Conservation (phyloP, 2,888 invertebrate genomes). For the Scaptodrosophila latifasciaeformis region DNA sequence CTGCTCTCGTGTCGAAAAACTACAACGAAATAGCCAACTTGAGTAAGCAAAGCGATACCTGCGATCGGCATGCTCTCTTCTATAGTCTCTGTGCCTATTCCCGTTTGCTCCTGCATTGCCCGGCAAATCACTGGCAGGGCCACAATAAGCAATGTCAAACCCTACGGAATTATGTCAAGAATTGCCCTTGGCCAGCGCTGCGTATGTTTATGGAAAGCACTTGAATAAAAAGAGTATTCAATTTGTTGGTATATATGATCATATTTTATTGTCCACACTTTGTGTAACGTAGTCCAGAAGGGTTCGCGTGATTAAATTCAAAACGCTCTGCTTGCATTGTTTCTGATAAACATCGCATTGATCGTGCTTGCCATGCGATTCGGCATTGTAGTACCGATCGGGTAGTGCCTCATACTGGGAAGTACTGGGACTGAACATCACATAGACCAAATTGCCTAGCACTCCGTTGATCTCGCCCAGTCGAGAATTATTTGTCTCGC, state of each 20-base stretch:
- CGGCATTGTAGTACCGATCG: slow-evolving; percentile 61
- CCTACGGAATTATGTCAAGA: slow-evolving; percentile 31
- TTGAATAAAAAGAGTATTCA: slow-evolving; percentile 18
- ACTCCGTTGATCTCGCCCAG: slow-evolving; percentile 77
- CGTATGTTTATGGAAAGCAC: slow-evolving; percentile 50
- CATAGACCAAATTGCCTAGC: slow-evolving; percentile 80
- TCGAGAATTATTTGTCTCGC: slow-evolving; percentile 77
- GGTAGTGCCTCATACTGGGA: slow-evolving; percentile 61
- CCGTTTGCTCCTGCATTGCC: slow-evolving; percentile 39
- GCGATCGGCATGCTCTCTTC: slow-evolving; percentile 51
- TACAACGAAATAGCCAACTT: slow-evolving; percentile 29
- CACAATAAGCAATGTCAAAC: slow-evolving; percentile 38
- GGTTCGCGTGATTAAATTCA: slow-evolving; percentile 66
- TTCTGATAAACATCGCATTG: slow-evolving; percentile 44
- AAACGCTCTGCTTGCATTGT: slow-evolving; percentile 54
- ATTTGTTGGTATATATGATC: neutral
- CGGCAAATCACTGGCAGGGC: slow-evolving; percentile 35
- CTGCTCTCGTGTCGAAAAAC: slow-evolving; percentile 30
- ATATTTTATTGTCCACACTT: slow-evolving; percentile 22
- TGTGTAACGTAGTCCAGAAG: slow-evolving; percentile 30
- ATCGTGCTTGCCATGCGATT: slow-evolving; percentile 52
- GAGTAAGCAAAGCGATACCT: slow-evolving; percentile 46
- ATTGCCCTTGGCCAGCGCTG: slow-evolving; percentile 47
- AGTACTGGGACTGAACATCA: slow-evolving; percentile 74
- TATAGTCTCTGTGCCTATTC: slow-evolving; percentile 54